phyloP scores from a whole-genome alignment of 2,797 vertebrate species.

The Glossophaga mutica region DNA sequence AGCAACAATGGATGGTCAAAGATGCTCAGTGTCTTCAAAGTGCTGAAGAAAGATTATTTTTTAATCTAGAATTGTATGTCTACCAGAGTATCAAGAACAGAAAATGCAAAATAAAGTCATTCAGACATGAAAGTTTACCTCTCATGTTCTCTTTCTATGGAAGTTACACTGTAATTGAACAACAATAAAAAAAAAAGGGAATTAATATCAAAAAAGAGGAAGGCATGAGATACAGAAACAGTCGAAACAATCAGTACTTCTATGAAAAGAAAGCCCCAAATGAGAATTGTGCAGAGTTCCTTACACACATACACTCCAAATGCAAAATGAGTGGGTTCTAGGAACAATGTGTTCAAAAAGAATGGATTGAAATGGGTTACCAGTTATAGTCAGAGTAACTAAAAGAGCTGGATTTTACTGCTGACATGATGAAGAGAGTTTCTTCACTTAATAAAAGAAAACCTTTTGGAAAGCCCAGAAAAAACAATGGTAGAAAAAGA shows the following conservation, averaged over 20 bases:
- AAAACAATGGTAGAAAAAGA: neutral
- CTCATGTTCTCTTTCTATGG: neutral
- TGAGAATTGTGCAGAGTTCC: neutral
- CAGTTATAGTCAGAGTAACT: neutral
- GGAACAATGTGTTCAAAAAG: neutral
- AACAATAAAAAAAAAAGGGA: neutral
- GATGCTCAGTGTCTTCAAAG: neutral
- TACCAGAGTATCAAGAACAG: neutral
- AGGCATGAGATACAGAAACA: neutral
- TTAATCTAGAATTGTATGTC: neutral
- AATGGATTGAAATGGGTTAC: neutral
- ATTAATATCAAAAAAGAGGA: neutral
- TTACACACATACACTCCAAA: neutral
- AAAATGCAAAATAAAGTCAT: neutral
- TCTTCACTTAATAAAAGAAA: neutral
- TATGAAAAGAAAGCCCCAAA: neutral
- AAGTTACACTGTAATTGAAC: neutral
- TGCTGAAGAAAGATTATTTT: constrained; percentile 7
- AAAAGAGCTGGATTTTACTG: neutral
- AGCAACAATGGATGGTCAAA: neutral
- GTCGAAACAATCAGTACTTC: neutral
- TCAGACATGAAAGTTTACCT: neutral
- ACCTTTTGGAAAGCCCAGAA: neutral
- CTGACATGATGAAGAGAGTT: neutral
- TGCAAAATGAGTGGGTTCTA: neutral